Percentiles rank a stretch among this genome's conserved stretches.
These are phyloP conservation scores for Trichacis sp. DNA, from an alignment of 2,888 invertebrate genomes.

Conservation along the genomic window DNA sequence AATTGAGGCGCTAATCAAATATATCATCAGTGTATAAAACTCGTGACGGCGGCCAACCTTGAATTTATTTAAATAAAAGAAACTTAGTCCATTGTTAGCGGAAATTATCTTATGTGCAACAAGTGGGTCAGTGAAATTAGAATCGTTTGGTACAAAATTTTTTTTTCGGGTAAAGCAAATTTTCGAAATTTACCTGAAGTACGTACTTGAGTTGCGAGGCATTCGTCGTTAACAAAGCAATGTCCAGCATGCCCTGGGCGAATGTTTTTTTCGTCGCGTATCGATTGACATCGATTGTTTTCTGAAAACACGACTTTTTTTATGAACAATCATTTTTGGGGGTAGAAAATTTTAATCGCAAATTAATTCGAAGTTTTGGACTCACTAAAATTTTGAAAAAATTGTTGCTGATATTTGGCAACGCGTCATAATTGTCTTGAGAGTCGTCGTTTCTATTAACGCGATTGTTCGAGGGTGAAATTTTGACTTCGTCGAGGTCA, in stretches of 20 bases:
- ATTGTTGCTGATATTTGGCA: background rate
- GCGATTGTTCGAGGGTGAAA: background rate
- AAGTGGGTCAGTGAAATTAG: too few species aligned
- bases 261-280: conserved; percentile 95
- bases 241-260: conserved; percentile 91
- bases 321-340: too few species aligned
- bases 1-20: conserved; percentile 84
- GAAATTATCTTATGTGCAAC: too few species aligned
- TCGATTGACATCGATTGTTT: conserved; percentile 85
- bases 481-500: background rate
- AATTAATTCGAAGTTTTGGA: too few species aligned
- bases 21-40: conserved; percentile 85
- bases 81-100: background rate
- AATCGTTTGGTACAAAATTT: too few species aligned
- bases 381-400: background rate
- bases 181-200: conserved; percentile 72
- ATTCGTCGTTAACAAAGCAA: conserved; percentile 88
- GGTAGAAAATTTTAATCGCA: too few species aligned
- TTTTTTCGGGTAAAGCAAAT: too few species aligned
- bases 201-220: conserved; percentile 91
- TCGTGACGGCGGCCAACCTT: conserved; percentile 84
- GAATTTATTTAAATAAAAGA: conserved; percentile 13
- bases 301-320: conserved; percentile 62
- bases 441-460: background rate
- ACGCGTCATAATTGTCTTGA: background rate